Base-by-base conservation (phyloP, 2,797 vertebrate genomes). In the Typhlichthys subterraneus region DNA sequence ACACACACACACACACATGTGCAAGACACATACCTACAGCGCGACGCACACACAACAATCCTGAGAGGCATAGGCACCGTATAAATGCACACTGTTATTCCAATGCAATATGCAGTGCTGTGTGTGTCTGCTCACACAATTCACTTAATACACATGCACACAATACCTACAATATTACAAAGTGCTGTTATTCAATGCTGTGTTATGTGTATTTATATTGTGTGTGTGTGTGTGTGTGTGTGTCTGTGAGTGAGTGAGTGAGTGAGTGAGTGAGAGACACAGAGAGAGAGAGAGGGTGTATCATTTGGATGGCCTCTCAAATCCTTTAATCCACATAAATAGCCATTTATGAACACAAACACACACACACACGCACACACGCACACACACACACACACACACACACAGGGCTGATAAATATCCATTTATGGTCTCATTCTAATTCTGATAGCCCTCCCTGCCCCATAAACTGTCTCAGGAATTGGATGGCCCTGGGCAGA, bases 251-350 rank as follows among this genome's bases (percentile, higher is more conserved):
- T 17, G 17, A 1, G 17, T 17, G 17, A 17, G 17, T 17, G 17
- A 17, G 17, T 17, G 17, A 5, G 33, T 4, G 33, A 5, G 33
- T 4, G 33, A 38, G 33, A 38, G 33, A 38, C 3, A 56, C 53
- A 53, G 64, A 65, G 42, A 61, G 59, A 59, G 59, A 54, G 57
- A 53, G 17, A 10, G 55, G 29, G 50, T 31, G 19, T 33, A 53
- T 49, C 62, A 93, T 96, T 96, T 93, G 93, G 92, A 96, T 93
- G 91, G 93, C 91, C 92, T 92, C 93, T 88, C 89, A 92, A 94
- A 96, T 95, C 94, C 87, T 90, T 93, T 95, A 95, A 97, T 96
- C 94, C 94, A 93, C 92, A 93, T 94, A 95, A 95, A 95, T 95
- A 94, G 92, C 90, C 91, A 91, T 94, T 95, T 93, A 92, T 93